A percentile compares a stretch with the other conserved stretches of the same genome.
phyloP scores from a whole-genome alignment of 2,888 invertebrate genomes.

The Napeogenes sylphis region DNA sequence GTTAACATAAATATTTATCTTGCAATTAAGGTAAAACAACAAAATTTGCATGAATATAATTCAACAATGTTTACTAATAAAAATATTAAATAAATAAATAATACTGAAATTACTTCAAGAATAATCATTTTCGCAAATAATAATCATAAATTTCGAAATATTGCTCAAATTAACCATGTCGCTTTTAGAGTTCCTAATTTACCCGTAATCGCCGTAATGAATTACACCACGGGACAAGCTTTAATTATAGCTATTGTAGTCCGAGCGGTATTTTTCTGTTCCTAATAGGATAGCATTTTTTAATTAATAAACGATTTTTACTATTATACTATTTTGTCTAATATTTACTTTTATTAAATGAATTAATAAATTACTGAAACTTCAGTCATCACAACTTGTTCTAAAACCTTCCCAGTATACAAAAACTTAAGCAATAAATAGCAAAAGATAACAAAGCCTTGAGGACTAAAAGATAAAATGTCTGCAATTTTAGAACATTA shows the following conservation, averaged over 20 bases:
- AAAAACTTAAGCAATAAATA: conserved; percentile 24
- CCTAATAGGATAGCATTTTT: neutral
- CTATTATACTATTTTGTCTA: neutral
- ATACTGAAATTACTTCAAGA: too few relatives aligned
- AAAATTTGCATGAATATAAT: too few relatives aligned
- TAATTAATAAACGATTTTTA: neutral
- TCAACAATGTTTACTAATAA: too few relatives aligned
- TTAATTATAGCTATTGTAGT: neutral
- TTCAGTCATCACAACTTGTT: neutral
- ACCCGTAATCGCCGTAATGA: neutral
- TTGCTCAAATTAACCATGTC: neutral
- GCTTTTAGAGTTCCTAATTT: conserved; percentile 3
- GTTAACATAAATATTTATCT: too few relatives aligned
- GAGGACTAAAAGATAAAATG: conserved; percentile 14
- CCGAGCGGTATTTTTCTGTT: neutral
- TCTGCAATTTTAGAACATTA: conserved; percentile 19
- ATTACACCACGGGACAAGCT: neutral
- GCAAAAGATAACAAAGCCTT: conserved; percentile 20
- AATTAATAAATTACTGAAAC: neutral
- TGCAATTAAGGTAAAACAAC: too few relatives aligned
- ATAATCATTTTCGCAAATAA: neutral
- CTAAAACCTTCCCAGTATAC: neutral
- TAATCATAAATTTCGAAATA: neutral
- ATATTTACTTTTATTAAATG: too few relatives aligned
- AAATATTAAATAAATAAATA: too few relatives aligned